Percentiles rank a stretch among this genome's conserved stretches.
Conservation (phyloP, 2,797 vertebrate species). For the Holocentrus rufus region DNA sequence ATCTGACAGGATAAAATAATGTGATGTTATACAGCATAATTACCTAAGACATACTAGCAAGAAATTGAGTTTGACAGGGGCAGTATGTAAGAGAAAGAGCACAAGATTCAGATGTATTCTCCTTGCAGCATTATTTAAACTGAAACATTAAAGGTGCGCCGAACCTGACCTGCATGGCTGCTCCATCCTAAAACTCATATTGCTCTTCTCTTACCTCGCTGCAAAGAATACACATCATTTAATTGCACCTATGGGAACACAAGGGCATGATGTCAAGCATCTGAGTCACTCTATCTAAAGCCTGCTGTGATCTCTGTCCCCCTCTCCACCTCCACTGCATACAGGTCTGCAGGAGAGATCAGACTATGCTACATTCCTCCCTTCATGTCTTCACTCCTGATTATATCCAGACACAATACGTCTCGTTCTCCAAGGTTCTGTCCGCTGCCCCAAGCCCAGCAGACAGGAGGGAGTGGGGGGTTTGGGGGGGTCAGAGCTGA, state of each 20-base stretch:
- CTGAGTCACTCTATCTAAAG: constrained; percentile 57
- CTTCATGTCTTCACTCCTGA: constrained; percentile 74
- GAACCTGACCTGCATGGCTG: constrained; percentile 30
- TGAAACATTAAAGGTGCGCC: constrained; percentile 12
- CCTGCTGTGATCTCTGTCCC: background rate
- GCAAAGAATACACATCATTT: constrained; percentile 39
- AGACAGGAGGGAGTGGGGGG: constrained; percentile 17
- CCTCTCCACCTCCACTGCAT: constrained; percentile 36
- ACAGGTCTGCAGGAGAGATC: constrained; percentile 78
- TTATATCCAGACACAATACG: constrained; percentile 78
- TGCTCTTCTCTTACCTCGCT: constrained; percentile 38
- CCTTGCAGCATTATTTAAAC: background rate
- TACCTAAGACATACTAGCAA: background rate
- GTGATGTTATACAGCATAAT: constrained; percentile 4
- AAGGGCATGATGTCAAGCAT: constrained; percentile 36
- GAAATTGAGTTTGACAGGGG: constrained; percentile 7
- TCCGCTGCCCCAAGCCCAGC: constrained; percentile 45
- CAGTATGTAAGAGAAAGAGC: background rate
- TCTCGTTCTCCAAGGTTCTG: constrained; percentile 69
- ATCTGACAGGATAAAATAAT: constrained; percentile 14
- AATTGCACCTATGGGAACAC: constrained; percentile 44
- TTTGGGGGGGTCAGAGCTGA: constrained; percentile 36
- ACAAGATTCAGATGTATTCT: constrained; percentile 20
- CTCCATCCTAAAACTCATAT: constrained; percentile 30
- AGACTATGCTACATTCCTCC: constrained; percentile 74